phyloP scores from a whole-genome alignment of 2,113 vertebrate species.

The Vidua chalybeata region DNA sequence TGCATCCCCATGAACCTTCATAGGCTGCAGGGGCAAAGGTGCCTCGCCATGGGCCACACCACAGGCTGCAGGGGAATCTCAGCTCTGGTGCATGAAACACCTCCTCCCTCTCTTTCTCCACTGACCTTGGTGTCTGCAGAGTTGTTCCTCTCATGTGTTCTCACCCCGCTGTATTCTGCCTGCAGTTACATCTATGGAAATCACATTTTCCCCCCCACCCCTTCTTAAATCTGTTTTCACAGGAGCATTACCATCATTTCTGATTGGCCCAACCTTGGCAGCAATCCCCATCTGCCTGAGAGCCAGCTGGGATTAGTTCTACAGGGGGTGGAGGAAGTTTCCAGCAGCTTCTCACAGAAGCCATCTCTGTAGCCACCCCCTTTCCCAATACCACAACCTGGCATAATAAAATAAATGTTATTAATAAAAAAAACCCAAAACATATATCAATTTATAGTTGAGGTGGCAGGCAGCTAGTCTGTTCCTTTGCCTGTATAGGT shows the following conservation, averaged over 20 bases:
- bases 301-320: background rate
- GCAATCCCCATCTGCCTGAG: rapidly evolving
- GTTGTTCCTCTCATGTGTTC: background rate
- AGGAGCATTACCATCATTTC: background rate
- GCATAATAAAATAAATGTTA: background rate
- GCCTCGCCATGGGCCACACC: too few relatives aligned
- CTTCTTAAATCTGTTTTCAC: background rate
- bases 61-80: too few relatives aligned
- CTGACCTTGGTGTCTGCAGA: background rate
- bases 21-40: background rate
- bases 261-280: background rate
- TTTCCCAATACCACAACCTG: background rate
- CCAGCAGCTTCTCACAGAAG: background rate
- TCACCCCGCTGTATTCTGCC: background rate
- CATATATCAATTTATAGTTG: background rate
- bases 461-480: background rate
- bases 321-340: background rate
- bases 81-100: rapidly evolving
- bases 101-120: background rate
- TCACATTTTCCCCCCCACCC: background rate
- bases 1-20: background rate
- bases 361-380: rapidly evolving
- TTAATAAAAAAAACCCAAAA: too few relatives aligned
- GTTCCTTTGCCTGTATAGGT: background rate
- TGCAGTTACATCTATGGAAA: background rate